A percentile compares a stretch with the other conserved stretches of the same genome.
These are phyloP conservation scores for Trissolcus japonicus DNA, from an alignment of 2,888 invertebrate species.

Conservation along the genomic window DNA sequence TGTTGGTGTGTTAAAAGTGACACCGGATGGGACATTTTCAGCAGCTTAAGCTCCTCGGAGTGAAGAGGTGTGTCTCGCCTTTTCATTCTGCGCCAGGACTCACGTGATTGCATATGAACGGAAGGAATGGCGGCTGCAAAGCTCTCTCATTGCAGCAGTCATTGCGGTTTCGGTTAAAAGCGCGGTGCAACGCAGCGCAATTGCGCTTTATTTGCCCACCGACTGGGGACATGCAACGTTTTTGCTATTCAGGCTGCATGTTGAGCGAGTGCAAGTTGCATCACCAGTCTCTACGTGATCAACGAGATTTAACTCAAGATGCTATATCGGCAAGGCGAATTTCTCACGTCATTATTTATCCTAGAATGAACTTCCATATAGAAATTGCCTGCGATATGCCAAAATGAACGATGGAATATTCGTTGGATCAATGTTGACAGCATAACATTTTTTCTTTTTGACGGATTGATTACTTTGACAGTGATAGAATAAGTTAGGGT, in stretches of 20 bases:
- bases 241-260: slow-evolving; percentile 28
- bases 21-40: slow-evolving; percentile 25
- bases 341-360: too few species aligned
- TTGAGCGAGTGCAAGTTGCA: slow-evolving; percentile 31
- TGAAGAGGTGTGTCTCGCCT: slow-evolving; percentile 10
- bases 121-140: slow-evolving; percentile 59
- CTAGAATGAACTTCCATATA: slow-evolving; percentile 12
- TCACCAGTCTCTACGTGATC: slow-evolving; percentile 32
- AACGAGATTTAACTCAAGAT: slow-evolving; percentile 15
- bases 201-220: slow-evolving; percentile 60
- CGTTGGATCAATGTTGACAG: too few species aligned
- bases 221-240: slow-evolving; percentile 24
- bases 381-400: too few species aligned
- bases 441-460: too few species aligned
- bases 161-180: slow-evolving; percentile 54
- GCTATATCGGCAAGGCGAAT: too few species aligned
- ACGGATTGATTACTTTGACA: too few species aligned
- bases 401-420: neutral
- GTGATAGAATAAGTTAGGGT: too few species aligned
- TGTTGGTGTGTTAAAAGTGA: slow-evolving; percentile 26
- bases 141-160: slow-evolving; percentile 52
- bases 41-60: slow-evolving; percentile 16
- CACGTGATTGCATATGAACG: slow-evolving; percentile 62
- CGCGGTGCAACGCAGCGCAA: slow-evolving; percentile 59
- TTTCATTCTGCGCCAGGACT: slow-evolving; percentile 40